Base-by-base conservation (phyloP, 2,888 invertebrate species). In the Caenorhabditis sp. region DNA sequence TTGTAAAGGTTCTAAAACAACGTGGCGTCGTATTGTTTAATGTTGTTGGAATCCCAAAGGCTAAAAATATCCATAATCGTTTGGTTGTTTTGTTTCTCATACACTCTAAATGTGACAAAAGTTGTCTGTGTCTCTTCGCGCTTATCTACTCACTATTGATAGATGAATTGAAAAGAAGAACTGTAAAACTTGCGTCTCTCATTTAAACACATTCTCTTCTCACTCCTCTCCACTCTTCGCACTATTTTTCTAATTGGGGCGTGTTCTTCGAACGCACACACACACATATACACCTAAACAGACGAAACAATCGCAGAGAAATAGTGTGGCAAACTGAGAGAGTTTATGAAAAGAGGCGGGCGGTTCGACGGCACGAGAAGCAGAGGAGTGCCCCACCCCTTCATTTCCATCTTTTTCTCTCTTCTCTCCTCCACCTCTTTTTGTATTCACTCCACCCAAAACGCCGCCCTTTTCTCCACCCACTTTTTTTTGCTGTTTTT, bases 171-270 rank as follows among this genome's bases (percentile, higher is more conserved):
- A 43, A 43, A 43, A 43, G 43, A 17, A 43, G 43, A 43, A 43
- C 43, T 43, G 43, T 43, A 43, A 43, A 43, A 43, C 14, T 43
- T 43, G 5, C 43, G 43, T 43, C 43, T 43, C 43, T 17, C 43
- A 43, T 43, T 43, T 43, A 3, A 43, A 43, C 17, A 43, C 43
- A 43, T 17, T 43, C 43, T 43, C 14, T 43, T 17, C 17, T 43
- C 43, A 5, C 14, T 14, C 43, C 43, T 43, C 43, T 43, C 43
- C 14, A 43, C 43, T 43, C 43, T 17, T 43, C 43, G 43, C 43
- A 43, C 53, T 53, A 53, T 53, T 53, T 53, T 53, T 53, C 53
- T 53, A 53, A 53, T 53, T 53, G 53, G 53, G 53, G 53, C 53
- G 53, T 53, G 53, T 43, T 17, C 8, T 43, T 43, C 43, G 17